A percentile compares a stretch with the other conserved stretches of the same genome.
Evolutionary conservation across 2,797 vertebrate genomes (phyloP).

Genomic region (Lateolabrax maculatus): DNA sequence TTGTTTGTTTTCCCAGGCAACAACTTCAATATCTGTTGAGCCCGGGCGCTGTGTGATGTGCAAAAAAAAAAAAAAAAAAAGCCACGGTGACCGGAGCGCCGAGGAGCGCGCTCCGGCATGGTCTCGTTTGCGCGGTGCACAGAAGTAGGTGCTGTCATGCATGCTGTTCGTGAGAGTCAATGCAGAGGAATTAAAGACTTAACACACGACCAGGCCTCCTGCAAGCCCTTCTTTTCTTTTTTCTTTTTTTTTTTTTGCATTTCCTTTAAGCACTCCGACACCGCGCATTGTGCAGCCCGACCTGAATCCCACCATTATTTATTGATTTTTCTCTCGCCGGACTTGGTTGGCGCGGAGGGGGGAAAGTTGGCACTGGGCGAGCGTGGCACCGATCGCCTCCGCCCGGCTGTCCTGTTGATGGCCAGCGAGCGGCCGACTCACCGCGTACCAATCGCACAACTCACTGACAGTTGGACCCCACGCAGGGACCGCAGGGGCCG

Average conservation of each 20-base stretch:
- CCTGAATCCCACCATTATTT: conserved; percentile 53
- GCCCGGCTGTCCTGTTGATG: conserved; percentile 56
- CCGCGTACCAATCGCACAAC: conserved; percentile 23
- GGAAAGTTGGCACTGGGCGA: conserved; percentile 75
- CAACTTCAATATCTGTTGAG: conserved; percentile 72
- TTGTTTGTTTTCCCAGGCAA: conserved; percentile 22
- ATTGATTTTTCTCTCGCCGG: conserved; percentile 32
- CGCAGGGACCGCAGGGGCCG: conserved; percentile 9
- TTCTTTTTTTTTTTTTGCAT: neutral
- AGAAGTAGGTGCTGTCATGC: conserved; percentile 56
- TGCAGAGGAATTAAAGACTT: conserved; percentile 70
- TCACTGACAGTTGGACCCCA: conserved; percentile 39
- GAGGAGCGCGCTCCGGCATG: conserved; percentile 34
- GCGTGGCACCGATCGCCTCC: conserved; percentile 65
- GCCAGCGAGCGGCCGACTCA: too few species aligned
- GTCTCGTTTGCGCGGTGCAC: conserved; percentile 15
- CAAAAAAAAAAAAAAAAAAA: too few species aligned
- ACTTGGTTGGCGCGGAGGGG: conserved; percentile 54
- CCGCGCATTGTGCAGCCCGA: conserved; percentile 25
- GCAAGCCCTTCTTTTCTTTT: conserved; percentile 2
- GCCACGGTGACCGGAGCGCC: neutral
- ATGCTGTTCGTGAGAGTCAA: conserved; percentile 36
- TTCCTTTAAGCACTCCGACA: conserved; percentile 14
- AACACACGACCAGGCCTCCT: conserved; percentile 61
- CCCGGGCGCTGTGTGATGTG: conserved; percentile 11